Evolutionary conservation across 2,113 vertebrate species (phyloP), one percentile per base, ranked within the genome.

Genomic region (Paradoxurus hermaphroditus): DNA sequence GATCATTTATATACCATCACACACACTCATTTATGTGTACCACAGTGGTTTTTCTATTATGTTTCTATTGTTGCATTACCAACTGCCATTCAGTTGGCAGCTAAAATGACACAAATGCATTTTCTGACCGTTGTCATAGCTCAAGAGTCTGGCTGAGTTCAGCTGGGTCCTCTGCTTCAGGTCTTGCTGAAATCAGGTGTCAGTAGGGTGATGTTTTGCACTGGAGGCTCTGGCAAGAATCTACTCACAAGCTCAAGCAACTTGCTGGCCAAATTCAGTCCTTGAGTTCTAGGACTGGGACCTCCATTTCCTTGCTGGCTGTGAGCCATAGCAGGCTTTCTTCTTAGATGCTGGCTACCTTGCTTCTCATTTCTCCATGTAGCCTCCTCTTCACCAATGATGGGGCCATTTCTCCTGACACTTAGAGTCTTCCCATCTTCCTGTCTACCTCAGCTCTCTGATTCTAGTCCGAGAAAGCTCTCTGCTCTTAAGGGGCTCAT

Each of bases 341-440:
- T 13, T 5, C 34, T 19, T 29, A 15, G 13, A 49, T 18, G 21
- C 67, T 39, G 25, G 39, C 21, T 2, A 4, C 19, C 10, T 49
- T n/a, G 15, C 3, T 39, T 49, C 10, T 21, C 10, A 3, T 7
- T 3, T 59, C 4, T 68, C 41, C 46, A 9, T 3, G 0, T 2
- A 29, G 29, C 2, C 23, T 7, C 49, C 31, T 7, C 16, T 11
- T 41, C 1, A 0, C 10, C 31, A 44, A 21, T 2, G 49, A 23
- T 5, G 7, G 27, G 1, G 14, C 5, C 39, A n/a, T 19, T 44
- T 27, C 3, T 49, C 56, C 63, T 62, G 39, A 36, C 7, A 63
- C 16, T 63, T 41, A 3, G 2, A 70, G 19, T 44, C 39, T 56
- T 23, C n/a, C 39, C 65, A 53, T 4, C 34, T 53, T 34, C n/a